Evolutionary conservation across 2,113 vertebrate species (phyloP).

Genomic region (Pachyramphus minor): DNA sequence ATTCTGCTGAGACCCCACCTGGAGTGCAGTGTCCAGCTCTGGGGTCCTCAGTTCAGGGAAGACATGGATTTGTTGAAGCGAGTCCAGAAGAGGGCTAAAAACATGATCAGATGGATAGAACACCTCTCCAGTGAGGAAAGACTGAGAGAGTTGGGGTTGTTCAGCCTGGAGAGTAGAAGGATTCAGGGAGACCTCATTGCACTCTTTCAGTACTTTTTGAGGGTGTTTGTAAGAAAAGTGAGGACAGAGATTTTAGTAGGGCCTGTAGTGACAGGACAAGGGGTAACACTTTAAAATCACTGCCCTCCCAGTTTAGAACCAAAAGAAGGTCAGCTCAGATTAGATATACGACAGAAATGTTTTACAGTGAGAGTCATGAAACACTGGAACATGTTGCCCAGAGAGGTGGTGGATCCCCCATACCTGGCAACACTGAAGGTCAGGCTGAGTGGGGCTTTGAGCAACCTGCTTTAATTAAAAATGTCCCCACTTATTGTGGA

Average conservation of each 20-base stretch:
- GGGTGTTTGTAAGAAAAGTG: not conserved
- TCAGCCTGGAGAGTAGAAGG: not conserved
- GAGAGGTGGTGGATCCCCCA: not conserved
- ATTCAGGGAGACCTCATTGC: not conserved
- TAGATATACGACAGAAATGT: not conserved
- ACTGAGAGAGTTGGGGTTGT: not conserved
- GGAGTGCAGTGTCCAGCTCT: not conserved
- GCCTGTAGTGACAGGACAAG: not conserved
- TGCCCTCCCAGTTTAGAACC: not conserved
- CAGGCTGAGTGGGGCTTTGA: not conserved
- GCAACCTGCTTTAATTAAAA: not conserved
- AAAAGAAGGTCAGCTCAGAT: not conserved
- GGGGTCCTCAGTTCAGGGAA: not conserved
- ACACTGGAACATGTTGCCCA: not conserved
- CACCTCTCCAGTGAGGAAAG: not conserved
- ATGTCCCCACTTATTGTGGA: not conserved
- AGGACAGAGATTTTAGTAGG: not conserved
- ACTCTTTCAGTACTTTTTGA: not conserved
- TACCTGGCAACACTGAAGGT: not conserved
- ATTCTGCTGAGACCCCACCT: not conserved
- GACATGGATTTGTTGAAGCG: not conserved
- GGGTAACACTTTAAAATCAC: no score
- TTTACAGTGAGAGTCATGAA: not conserved
- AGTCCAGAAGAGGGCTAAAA: not conserved
- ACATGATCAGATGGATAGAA: not conserved